These are phyloP conservation scores for Halichoeres trimaculatus DNA, from an alignment of 2,113 vertebrate species.

Conservation along the genomic window DNA sequence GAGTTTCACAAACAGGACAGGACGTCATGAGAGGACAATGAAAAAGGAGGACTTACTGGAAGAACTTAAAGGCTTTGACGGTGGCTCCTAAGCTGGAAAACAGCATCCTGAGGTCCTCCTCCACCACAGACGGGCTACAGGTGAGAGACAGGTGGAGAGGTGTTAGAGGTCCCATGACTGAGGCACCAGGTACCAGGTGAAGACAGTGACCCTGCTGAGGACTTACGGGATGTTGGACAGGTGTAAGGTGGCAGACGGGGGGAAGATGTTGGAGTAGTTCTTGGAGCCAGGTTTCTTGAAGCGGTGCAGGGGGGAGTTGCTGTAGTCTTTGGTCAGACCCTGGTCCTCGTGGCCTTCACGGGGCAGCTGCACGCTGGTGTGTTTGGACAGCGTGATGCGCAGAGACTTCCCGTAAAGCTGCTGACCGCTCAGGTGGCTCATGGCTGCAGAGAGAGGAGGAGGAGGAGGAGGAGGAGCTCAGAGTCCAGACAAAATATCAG, in stretches of 20 bases:
- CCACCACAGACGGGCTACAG: conserved; percentile 89
- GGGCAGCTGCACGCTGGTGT: conserved; percentile 94
- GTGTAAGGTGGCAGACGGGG: conserved; percentile 94
- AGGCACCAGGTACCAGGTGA: no score
- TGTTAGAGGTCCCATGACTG: no score
- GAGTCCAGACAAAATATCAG: no score
- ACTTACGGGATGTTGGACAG: conserved; percentile 97
- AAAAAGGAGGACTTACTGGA: conserved; percentile 97
- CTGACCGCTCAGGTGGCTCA: conserved; percentile 96
- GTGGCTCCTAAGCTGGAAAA: conserved; percentile 91
- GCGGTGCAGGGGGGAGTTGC: conserved; percentile 93
- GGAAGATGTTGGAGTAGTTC: conserved; percentile 98
- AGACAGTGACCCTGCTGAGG: background rate
- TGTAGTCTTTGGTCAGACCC: conserved; percentile 94
- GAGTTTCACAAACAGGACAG: no score
- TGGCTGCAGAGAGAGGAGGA: conserved; percentile 80
- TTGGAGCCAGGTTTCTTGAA: conserved; percentile 99
- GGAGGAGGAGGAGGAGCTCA: background rate
- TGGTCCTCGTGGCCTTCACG: conserved; percentile 95
- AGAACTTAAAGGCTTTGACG: conserved; percentile 98
- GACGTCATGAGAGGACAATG: no score
- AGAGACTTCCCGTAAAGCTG: conserved; percentile 91
- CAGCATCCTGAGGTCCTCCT: conserved; percentile 92
- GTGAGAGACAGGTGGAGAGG: background rate
- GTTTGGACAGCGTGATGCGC: conserved; percentile 93